These are phyloP conservation scores for Beaufortia kweichowensis DNA, from an alignment of 2,113 vertebrate species.

Conservation along the genomic window DNA sequence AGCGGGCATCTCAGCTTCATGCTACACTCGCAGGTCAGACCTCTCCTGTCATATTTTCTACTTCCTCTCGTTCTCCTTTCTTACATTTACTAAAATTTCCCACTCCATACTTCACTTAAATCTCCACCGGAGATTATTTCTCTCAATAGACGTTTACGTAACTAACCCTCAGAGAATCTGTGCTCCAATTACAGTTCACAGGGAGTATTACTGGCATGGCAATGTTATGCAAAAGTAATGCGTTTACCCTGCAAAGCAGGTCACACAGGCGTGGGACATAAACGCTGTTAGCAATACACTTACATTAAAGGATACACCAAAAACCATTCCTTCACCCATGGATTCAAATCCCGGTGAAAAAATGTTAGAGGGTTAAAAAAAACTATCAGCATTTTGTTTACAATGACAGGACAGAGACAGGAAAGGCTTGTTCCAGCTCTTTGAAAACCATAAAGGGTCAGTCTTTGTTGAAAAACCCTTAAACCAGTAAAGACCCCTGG, in stretches of 20 bases:
- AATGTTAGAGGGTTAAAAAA: too few species aligned
- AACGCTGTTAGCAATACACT: not conserved
- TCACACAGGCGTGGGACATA: slow-evolving; percentile 6
- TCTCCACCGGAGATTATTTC: slow-evolving; percentile 19
- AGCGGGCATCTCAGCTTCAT: not conserved
- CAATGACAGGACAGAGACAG: slow-evolving; percentile 11
- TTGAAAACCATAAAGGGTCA: slow-evolving; percentile 7
- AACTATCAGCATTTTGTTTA: too few species aligned
- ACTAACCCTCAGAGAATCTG: not conserved
- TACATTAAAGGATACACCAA: not conserved
- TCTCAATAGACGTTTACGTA: slow-evolving; percentile 27
- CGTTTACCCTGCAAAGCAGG: slow-evolving; percentile 19
- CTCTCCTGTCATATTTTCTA: slow-evolving; percentile 10
- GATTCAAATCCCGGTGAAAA: too few species aligned
- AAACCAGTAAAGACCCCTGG: slow-evolving; percentile 43
- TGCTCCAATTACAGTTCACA: slow-evolving; percentile 38
- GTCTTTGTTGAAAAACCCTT: slow-evolving; percentile 16
- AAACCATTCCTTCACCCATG: slow-evolving; percentile 9
- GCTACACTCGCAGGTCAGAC: not conserved
- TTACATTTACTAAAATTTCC: not conserved
- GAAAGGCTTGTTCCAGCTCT: slow-evolving; percentile 23
- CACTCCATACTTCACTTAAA: slow-evolving; percentile 28
- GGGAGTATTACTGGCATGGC: not conserved
- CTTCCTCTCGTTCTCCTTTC: not conserved
- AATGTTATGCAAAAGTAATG: slow-evolving; percentile 24